phyloP scores from a whole-genome alignment of 2,888 invertebrate genomes.

The Chloromyia formosa region DNA sequence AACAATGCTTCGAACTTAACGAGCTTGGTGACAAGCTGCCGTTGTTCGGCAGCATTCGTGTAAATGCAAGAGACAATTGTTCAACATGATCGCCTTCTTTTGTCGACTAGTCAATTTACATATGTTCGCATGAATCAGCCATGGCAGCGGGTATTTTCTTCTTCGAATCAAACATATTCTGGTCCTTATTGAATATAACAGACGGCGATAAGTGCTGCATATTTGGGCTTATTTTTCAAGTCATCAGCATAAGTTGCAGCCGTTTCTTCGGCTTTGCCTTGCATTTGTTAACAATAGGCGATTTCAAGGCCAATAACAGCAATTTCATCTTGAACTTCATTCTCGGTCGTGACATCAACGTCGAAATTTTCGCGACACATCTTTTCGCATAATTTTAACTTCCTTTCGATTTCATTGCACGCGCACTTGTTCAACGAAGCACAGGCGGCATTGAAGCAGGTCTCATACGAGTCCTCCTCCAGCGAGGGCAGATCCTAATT shows the following conservation, averaged over 20 bases:
- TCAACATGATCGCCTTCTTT: conserved; percentile 81
- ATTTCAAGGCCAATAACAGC: conserved; percentile 92
- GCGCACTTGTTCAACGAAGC: conserved; percentile 75
- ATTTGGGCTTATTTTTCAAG: conserved; percentile 88
- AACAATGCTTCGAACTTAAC: conserved; percentile 74
- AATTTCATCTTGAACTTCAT: conserved; percentile 93
- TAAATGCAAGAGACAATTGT: conserved; percentile 92
- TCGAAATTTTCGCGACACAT: conserved; percentile 83
- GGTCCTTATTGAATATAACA: conserved; percentile 91
- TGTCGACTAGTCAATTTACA: conserved; percentile 84
- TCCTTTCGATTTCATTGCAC: conserved; percentile 80
- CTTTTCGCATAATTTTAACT: conserved; percentile 83
- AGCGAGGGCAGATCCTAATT: conserved; percentile 67
- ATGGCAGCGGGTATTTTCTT: conserved; percentile 94
- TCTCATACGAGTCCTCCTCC: conserved; percentile 83
- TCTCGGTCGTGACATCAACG: conserved; percentile 90
- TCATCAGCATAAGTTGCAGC: conserved; percentile 82
- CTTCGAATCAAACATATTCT: conserved; percentile 96
- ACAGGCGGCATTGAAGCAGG: conserved; percentile 91
- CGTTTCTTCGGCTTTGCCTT: conserved; percentile 87
- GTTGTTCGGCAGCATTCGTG: conserved; percentile 87
- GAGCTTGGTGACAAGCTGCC: conserved; percentile 78
- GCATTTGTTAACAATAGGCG: conserved; percentile 87
- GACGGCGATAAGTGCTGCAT: conserved; percentile 90
- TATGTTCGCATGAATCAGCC: conserved; percentile 83